Evolutionary conservation across 2,888 invertebrate genomes (phyloP).

Genomic region (Zonitis immaculata): DNA sequence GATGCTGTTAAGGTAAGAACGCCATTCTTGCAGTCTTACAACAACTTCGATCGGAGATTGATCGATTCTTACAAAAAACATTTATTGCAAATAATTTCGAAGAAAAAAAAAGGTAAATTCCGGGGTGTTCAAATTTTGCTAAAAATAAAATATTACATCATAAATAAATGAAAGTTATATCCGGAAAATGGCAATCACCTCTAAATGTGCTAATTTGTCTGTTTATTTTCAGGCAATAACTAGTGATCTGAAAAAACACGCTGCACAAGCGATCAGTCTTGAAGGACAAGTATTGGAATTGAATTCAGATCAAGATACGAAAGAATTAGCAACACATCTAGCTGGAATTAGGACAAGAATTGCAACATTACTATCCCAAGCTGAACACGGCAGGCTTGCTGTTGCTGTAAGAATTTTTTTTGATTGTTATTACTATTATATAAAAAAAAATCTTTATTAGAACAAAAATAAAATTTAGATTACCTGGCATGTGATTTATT

Average conservation of each 20-base stretch:
- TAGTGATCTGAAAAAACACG: conserved; percentile 63
- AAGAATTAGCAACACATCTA: conserved; percentile 54
- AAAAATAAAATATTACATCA: not conserved
- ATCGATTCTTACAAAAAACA: not conserved
- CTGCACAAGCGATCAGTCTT: conserved; percentile 60
- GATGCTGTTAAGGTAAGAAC: not conserved
- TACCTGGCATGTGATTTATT: too few relatives aligned
- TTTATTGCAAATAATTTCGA: too few relatives aligned
- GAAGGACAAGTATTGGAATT: conserved; percentile 60
- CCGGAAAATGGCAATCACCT: too few relatives aligned
- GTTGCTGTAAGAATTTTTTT: conserved; percentile 36
- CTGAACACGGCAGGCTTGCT: conserved; percentile 58
- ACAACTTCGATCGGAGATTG: not conserved
- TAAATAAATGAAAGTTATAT: not conserved
- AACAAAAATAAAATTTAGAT: not conserved
- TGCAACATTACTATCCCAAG: conserved; percentile 61
- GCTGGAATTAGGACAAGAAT: conserved; percentile 61
- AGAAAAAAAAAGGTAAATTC: too few relatives aligned
- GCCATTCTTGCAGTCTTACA: not conserved
- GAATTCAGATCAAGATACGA: conserved; percentile 62
- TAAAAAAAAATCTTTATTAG: too few relatives aligned
- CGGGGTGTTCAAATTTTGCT: too few relatives aligned
- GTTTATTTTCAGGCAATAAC: conserved; percentile 59
- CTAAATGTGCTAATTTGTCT: not conserved
- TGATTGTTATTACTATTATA: not conserved